phyloP scores from a whole-genome alignment of 2,113 vertebrate species.

The Bufo bufo region DNA sequence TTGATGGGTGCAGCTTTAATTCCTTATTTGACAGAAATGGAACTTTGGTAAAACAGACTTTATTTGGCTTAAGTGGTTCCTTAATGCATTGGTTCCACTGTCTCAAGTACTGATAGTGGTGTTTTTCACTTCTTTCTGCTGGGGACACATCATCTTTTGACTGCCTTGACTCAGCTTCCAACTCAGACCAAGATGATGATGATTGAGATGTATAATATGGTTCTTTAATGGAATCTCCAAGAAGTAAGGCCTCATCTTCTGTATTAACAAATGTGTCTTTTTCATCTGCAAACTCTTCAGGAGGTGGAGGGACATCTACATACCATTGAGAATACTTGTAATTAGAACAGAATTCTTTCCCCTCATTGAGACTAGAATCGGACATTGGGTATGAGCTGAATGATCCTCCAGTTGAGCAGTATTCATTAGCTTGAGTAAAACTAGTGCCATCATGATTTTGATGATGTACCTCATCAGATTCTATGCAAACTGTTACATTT shows the following conservation, averaged over 20 bases:
- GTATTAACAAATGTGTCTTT: slow-evolving; percentile 61
- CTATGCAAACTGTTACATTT: slow-evolving; percentile 67
- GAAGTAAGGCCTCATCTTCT: slow-evolving; percentile 63
- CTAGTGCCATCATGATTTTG: slow-evolving; percentile 42
- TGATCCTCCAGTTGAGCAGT: slow-evolving; percentile 59
- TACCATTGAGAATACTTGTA: slow-evolving; percentile 58
- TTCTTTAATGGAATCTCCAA: slow-evolving; percentile 57
- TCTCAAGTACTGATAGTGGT: slow-evolving; percentile 58
- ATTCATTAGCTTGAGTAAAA: slow-evolving; percentile 62
- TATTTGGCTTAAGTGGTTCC: slow-evolving; percentile 61
- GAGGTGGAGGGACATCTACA: slow-evolving; percentile 67
- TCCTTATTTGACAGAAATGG: slow-evolving; percentile 37
- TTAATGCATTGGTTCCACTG: slow-evolving; percentile 49
- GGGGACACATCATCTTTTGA: slow-evolving; percentile 17
- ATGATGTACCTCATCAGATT: slow-evolving; percentile 57
- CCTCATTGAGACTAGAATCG: slow-evolving; percentile 60
- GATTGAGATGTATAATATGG: slow-evolving; percentile 44
- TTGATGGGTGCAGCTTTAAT: background rate
- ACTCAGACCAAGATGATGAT: slow-evolving; percentile 14
- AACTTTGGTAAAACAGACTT: slow-evolving; percentile 66
- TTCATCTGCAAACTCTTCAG: slow-evolving; percentile 70
- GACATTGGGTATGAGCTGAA: slow-evolving; percentile 60
- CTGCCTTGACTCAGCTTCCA: slow-evolving; percentile 59
- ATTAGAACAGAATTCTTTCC: slow-evolving; percentile 52
- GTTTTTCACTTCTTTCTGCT: slow-evolving; percentile 59